A percentile compares a stretch with the other conserved stretches of the same genome.
These are phyloP conservation scores for Carlito syrichta DNA, from an alignment of 2,113 vertebrate species.

Conservation along the genomic window DNA sequence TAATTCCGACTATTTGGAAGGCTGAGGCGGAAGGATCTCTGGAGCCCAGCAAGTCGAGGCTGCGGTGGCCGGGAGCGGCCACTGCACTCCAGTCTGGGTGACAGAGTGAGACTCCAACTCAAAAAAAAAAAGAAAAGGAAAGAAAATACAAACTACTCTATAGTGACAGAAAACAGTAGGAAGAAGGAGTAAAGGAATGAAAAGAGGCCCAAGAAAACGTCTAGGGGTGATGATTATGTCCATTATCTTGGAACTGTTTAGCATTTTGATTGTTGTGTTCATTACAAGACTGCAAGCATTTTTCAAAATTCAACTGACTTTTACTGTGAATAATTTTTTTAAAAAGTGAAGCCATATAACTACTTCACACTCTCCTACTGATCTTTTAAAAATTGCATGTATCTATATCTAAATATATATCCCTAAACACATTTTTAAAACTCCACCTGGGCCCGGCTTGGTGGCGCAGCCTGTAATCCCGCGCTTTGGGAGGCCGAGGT, in stretches of 20 bases:
- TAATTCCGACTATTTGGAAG: no score
- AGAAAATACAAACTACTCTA: background rate
- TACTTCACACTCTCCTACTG: background rate
- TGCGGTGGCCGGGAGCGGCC: no score
- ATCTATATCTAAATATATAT: background rate
- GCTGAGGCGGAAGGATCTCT: no score
- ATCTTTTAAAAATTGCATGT: background rate
- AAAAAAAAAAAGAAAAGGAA: no score
- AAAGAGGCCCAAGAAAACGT: background rate
- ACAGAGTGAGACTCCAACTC: no score
- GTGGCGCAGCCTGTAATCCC: no score
- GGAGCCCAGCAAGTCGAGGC: no score
- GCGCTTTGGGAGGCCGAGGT: no score
- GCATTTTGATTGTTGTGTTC: background rate
- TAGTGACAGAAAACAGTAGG: background rate
- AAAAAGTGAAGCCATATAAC: background rate
- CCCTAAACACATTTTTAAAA: background rate
- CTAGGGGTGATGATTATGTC: background rate
- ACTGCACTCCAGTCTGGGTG: no score
- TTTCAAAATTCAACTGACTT: slow-evolving; percentile 11
- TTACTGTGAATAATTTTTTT: background rate
- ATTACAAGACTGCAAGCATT: background rate
- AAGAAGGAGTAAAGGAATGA: background rate
- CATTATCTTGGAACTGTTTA: background rate
- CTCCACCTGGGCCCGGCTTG: no score